Evolutionary conservation across 1,140 invertebrate genomes (phyloP), one percentile per base, ranked within the genome.

Genomic region (Drosophila rufa): DNA sequence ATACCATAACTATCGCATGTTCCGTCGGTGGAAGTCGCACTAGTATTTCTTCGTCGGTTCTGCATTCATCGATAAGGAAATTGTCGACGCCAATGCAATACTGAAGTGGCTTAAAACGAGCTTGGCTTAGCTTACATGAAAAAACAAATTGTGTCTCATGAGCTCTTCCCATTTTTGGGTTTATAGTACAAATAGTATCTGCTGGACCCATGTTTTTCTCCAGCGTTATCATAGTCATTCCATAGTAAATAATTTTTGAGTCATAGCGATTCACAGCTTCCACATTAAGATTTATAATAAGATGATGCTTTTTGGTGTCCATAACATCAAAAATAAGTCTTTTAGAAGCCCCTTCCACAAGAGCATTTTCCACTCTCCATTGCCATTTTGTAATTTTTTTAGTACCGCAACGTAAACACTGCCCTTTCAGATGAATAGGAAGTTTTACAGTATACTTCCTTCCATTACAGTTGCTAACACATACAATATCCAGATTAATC

Each of bases 381-480:
- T 36, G 59, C 79, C 79, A 81, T 15, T 58, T 74, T 2, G 19
- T 70, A 25, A 79, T 61, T 53, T 81, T 79, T 48, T 66, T 61
- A 17, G 43, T 65, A 4, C 27, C 30, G 45, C 76, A 75, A 11
- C 46, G 45, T 3, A 65, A 64, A 15, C 75, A 81, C 0, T 75
- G 55, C 0, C 55, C 79, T 22, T 70, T 79, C 4, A 81, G 46
- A 19, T 79, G 79, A 12, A 81, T 66, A 1, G 70, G 71, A 8
- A 40, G 19, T 4, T 47, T 3, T 7, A 19, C 6, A 8, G 43
- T 46, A 50, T 68, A 80, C n/a, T 79, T 79, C 9, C 69, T 66
- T 11, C 70, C 79, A 48, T 48, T 70, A 15, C 79, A 81, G 36
- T 81, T 81, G 12, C 42, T 69, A 1, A 81, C 75, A 15, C 79